These are phyloP conservation scores for Dinoponera quadriceps DNA, from an alignment of 1,140 invertebrate species.

Conservation along the genomic window DNA sequence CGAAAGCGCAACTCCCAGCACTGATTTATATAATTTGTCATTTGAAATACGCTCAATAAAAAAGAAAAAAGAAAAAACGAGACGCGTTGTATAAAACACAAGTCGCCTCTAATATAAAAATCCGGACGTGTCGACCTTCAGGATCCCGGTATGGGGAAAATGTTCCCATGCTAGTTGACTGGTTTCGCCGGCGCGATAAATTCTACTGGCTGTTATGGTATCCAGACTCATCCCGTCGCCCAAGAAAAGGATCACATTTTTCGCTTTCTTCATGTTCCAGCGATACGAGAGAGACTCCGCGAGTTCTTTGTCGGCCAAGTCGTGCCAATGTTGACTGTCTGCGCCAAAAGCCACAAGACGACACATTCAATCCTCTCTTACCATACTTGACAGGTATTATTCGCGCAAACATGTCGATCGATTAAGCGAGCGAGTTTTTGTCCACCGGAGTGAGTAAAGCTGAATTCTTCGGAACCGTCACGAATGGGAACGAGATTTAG, in stretches of 20 bases:
- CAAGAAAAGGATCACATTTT: slow-evolving; percentile 96
- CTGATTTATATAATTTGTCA: too few species aligned
- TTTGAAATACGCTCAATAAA: not conserved
- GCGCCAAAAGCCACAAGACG: not conserved
- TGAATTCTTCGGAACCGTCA: not conserved
- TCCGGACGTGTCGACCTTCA: slow-evolving; percentile 89
- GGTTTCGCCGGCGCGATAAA: slow-evolving; percentile 89
- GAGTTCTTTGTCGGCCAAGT: slow-evolving; percentile 86
- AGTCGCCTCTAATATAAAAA: slow-evolving; percentile 21
- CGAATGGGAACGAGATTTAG: not conserved
- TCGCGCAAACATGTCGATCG: not conserved
- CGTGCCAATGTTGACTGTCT: slow-evolving; percentile 87
- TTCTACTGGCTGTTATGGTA: slow-evolving; percentile 94
- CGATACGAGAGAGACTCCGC: slow-evolving; percentile 87
- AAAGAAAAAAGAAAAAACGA: slow-evolving; percentile 28
- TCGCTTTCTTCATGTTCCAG: slow-evolving; percentile 89
- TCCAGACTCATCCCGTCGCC: slow-evolving; percentile 98
- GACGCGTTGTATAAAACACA: slow-evolving; percentile 13
- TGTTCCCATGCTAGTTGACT: slow-evolving; percentile 92
- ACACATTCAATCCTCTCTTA: not conserved
- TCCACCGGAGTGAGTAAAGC: not conserved
- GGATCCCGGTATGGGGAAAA: slow-evolving; percentile 93
- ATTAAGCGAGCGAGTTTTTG: not conserved
- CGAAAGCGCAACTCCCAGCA: too few species aligned
- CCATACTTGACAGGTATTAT: slow-evolving; percentile 1